Percentiles rank a stretch among this genome's conserved stretches.
These are phyloP conservation scores for Hoplias malabaricus DNA, from an alignment of 2,113 vertebrate genomes.

Conservation along the genomic window DNA sequence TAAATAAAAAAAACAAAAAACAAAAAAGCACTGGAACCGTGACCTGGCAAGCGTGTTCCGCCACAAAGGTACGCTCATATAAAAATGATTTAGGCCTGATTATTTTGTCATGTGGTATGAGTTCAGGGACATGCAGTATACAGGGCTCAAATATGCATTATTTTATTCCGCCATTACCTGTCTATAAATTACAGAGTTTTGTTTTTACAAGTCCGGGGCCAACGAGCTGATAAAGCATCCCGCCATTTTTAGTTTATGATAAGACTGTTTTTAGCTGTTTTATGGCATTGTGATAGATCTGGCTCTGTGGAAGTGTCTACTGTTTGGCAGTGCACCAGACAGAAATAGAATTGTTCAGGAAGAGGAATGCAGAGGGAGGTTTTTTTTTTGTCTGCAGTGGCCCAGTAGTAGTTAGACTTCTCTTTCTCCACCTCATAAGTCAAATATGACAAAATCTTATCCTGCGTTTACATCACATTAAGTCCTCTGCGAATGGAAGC, in stretches of 20 bases:
- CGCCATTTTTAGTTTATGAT: constrained; percentile 48
- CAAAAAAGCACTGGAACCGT: constrained; percentile 52
- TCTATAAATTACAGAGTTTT: constrained; percentile 53
- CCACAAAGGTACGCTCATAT: constrained; percentile 45
- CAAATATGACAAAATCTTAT: constrained; percentile 69
- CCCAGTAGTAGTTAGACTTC: constrained; percentile 53
- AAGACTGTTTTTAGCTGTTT: constrained; percentile 36
- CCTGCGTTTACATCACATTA: constrained; percentile 67
- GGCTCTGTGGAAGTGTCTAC: constrained; percentile 51
- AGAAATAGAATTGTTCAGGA: constrained; percentile 50
- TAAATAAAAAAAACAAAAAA: no score
- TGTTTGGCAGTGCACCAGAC: constrained; percentile 48
- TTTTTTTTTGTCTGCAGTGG: constrained; percentile 39
- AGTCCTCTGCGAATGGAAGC: constrained; percentile 60
- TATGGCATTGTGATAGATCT: constrained; percentile 43
- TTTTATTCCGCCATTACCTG: constrained; percentile 54
- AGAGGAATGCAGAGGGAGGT: constrained; percentile 54
- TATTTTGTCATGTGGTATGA: constrained; percentile 51
- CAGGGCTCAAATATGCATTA: constrained; percentile 47
- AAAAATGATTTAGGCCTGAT: constrained; percentile 54
- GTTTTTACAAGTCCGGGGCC: constrained; percentile 36
- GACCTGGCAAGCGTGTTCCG: constrained; percentile 58
- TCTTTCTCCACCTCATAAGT: constrained; percentile 67
- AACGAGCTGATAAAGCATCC: constrained; percentile 55
- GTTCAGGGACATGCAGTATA: constrained; percentile 45